phyloP scores from a whole-genome alignment of 1,140 invertebrate species.

The Euglossa dilemma region DNA sequence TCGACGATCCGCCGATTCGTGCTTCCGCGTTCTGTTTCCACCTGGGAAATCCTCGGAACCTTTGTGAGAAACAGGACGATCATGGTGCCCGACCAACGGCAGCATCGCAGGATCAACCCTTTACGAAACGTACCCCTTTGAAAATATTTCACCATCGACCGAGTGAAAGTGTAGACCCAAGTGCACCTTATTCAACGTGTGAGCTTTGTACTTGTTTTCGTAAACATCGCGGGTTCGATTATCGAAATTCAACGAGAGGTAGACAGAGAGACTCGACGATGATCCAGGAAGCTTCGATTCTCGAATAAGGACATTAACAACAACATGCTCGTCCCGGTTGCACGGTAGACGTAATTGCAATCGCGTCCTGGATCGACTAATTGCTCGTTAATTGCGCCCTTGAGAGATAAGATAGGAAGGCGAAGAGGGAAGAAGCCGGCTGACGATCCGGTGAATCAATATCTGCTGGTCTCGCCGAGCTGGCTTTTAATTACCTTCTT shows the following conservation, averaged over 20 bases:
- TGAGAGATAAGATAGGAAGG: slow-evolving; percentile 28
- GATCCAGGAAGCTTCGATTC: not conserved
- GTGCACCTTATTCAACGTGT: not conserved
- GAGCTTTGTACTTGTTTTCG: not conserved
- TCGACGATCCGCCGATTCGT: not conserved
- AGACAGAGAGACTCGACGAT: not conserved
- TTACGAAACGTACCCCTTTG: not conserved
- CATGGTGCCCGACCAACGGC: not conserved
- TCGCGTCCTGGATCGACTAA: not conserved
- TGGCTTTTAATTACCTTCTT: slow-evolving; percentile 5
- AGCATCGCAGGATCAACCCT: not conserved
- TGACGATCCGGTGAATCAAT: slow-evolving; percentile 6
- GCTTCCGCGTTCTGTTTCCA: not conserved
- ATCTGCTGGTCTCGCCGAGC: not conserved
- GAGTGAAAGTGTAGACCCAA: not conserved
- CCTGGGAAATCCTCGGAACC: not conserved
- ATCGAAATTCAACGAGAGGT: not conserved
- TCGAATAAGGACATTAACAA: not conserved
- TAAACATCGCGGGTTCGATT: not conserved
- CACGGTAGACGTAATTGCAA: not conserved
- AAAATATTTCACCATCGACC: not conserved
- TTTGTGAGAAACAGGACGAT: not conserved
- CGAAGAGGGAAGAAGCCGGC: not conserved
- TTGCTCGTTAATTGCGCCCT: slow-evolving; percentile 25
- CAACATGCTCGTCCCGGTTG: not conserved